Evolutionary conservation across 2,113 vertebrate species (phyloP).

Genomic region (Saccopteryx leptura): DNA sequence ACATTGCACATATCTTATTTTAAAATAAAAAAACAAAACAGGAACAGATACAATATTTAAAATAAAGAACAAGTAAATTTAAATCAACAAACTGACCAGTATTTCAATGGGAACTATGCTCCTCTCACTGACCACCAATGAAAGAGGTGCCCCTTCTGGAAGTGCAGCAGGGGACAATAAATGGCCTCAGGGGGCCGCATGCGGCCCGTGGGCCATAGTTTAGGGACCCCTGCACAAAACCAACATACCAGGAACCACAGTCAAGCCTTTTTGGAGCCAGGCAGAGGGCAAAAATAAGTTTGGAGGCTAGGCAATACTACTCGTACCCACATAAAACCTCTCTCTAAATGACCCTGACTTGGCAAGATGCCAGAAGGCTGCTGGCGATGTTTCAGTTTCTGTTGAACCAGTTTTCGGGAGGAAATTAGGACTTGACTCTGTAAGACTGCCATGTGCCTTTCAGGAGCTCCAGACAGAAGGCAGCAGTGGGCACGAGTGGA

Average conservation of each 20-base stretch:
- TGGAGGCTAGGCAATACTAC: not conserved
- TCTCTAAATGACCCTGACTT: not conserved
- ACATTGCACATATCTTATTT: too few relatives aligned
- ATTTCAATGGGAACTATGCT: too few relatives aligned
- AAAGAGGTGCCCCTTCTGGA: too few relatives aligned
- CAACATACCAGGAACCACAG: not conserved
- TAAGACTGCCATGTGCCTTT: not conserved
- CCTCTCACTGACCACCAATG: too few relatives aligned
- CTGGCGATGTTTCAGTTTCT: conserved; percentile 50
- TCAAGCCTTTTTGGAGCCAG: conserved; percentile 34
- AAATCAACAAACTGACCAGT: too few relatives aligned
- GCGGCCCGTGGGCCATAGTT: too few relatives aligned
- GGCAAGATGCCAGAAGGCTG: not conserved
- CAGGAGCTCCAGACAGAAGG: not conserved
- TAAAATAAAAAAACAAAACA: too few relatives aligned
- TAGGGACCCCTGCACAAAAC: not conserved
- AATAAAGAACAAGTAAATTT: too few relatives aligned
- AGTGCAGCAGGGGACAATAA: too few relatives aligned
- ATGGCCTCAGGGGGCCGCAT: too few relatives aligned
- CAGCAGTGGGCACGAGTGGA: fast-evolving
- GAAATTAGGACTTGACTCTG: conserved; percentile 68
- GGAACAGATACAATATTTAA: too few relatives aligned
- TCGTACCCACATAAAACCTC: conserved; percentile 23
- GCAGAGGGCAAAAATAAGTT: conserved; percentile 32
- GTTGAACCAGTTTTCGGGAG: conserved; percentile 69